A percentile compares a stretch with the other conserved stretches of the same genome.
Conservation (phyloP, 2,888 invertebrate genomes). For the Platynereis dumerilii region DNA sequence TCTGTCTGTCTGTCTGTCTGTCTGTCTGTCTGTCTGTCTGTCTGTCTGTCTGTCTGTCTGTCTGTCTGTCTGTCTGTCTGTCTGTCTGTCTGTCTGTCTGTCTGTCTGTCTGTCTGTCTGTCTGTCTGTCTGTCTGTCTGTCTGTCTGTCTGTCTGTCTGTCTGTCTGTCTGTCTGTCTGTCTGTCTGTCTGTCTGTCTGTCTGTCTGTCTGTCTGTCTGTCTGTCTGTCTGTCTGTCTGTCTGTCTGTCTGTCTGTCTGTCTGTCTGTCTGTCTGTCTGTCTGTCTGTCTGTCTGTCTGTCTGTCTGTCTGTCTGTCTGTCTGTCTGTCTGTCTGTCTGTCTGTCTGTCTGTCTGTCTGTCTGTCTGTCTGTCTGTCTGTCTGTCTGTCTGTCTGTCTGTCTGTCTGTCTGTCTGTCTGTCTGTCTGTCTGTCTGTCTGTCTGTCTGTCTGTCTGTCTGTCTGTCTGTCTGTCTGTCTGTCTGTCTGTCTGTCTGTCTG, state of each 20-base stretch:
- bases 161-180: slow-evolving; percentile 31
- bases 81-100: slow-evolving; percentile 24
- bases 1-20: slow-evolving; percentile 31
- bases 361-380: slow-evolving; percentile 25
- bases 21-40: slow-evolving; percentile 31
- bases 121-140: slow-evolving; percentile 25
- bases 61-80: slow-evolving; percentile 34
- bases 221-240: slow-evolving; percentile 20
- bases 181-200: slow-evolving; percentile 28
- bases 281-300: slow-evolving; percentile 34
- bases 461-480: slow-evolving; percentile 31
- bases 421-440: slow-evolving; percentile 34
- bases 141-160: slow-evolving; percentile 31
- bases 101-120: slow-evolving; percentile 35
- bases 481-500: slow-evolving; percentile 31
- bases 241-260: slow-evolving; percentile 35
- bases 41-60: slow-evolving; percentile 23
- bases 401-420: slow-evolving; percentile 22
- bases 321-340: slow-evolving; percentile 27
- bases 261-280: slow-evolving; percentile 25
- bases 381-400: slow-evolving; percentile 34
- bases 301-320: slow-evolving; percentile 28
- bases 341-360: slow-evolving; percentile 33
- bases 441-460: slow-evolving; percentile 28
- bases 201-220: slow-evolving; percentile 33